These are phyloP conservation scores for Sylvicola fuscatus DNA, from an alignment of 2,888 invertebrate species.

Conservation along the genomic window DNA sequence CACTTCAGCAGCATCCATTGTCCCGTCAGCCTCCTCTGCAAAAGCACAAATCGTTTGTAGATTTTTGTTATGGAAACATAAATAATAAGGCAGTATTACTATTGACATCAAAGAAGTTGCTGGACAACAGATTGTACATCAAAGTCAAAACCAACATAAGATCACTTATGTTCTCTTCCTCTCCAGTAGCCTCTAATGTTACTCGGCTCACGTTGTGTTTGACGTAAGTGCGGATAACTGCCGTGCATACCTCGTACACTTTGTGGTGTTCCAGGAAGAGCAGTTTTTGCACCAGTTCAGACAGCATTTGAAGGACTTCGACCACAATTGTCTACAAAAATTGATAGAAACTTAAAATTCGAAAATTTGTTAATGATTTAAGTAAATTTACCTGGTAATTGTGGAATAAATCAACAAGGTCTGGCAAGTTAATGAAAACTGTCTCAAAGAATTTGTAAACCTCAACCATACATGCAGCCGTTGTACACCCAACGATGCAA, in stretches of 20 bases:
- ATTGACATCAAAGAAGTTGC: slow-evolving; percentile 3
- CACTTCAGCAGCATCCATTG: slow-evolving; percentile 34
- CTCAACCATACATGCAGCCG: neutral
- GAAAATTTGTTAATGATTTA: no score
- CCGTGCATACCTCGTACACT: slow-evolving; percentile 1
- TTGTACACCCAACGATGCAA: slow-evolving; percentile 1
- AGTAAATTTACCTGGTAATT: slow-evolving; percentile 2
- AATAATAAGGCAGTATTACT: no score
- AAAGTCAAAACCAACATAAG: slow-evolving; percentile 5
- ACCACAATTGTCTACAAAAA: slow-evolving; percentile 1
- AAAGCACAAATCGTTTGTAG: no score
- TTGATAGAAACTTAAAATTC: no score
- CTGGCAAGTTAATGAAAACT: slow-evolving; percentile 3
- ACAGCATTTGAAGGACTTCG: slow-evolving; percentile 5
- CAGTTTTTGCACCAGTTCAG: slow-evolving; percentile 4
- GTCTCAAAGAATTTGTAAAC: slow-evolving; percentile 4
- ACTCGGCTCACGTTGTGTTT: slow-evolving; percentile 4
- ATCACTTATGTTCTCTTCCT: slow-evolving; percentile 6
- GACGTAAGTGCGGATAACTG: slow-evolving; percentile 4
- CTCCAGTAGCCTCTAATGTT: slow-evolving; percentile 3
- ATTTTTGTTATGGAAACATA: no score
- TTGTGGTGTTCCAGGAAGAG: slow-evolving; percentile 3
- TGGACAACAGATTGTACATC: slow-evolving; percentile 4
- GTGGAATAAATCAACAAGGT: slow-evolving; percentile 5
- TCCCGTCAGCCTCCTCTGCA: slow-evolving; percentile 11